Percentiles rank a stretch among this genome's conserved stretches.
These are phyloP conservation scores for Percopsis omiscomaycus DNA, from an alignment of 2,797 vertebrate species.

Conservation along the genomic window DNA sequence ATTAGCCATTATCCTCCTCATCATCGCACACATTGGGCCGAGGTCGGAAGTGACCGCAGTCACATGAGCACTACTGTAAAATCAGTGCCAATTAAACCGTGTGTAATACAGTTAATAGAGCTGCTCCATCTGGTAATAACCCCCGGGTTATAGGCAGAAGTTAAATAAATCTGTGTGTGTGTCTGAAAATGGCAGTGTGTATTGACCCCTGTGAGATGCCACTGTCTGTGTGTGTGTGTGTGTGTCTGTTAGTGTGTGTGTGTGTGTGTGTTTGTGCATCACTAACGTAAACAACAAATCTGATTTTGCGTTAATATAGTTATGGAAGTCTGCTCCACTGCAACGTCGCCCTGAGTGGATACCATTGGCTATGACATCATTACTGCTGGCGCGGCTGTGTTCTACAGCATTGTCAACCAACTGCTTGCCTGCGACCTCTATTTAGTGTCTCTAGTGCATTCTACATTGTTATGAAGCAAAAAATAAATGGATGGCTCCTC, in stretches of 20 bases:
- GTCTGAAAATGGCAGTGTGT: constrained; percentile 3
- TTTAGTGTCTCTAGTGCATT: constrained; percentile 3
- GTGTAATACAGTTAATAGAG: constrained; percentile 74
- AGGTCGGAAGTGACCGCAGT: constrained; percentile 66
- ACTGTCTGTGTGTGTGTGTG: constrained; percentile 6
- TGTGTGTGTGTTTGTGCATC: constrained; percentile 51
- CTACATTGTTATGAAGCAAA: neutral
- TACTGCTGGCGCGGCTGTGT: constrained; percentile 22
- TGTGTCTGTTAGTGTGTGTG: constrained; percentile 5
- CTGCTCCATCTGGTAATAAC: constrained; percentile 66
- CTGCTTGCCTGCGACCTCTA: neutral
- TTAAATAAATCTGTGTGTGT: constrained; percentile 46
- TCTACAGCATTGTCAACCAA: constrained; percentile 16
- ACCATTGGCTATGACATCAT: constrained; percentile 56
- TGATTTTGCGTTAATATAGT: constrained; percentile 69
- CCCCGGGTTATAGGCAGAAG: constrained; percentile 38
- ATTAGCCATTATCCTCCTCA: neutral
- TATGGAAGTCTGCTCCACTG: constrained; percentile 71
- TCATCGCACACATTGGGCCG: constrained; percentile 38
- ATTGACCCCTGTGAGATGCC: neutral
- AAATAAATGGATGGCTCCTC: neutral
- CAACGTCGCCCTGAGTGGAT: constrained; percentile 64
- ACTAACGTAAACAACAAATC: constrained; percentile 73
- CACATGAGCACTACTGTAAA: constrained; percentile 60
- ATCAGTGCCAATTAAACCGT: constrained; percentile 72